Base-by-base conservation (phyloP, 2,888 invertebrate genomes). In the Troglohyphantes excavatus region DNA sequence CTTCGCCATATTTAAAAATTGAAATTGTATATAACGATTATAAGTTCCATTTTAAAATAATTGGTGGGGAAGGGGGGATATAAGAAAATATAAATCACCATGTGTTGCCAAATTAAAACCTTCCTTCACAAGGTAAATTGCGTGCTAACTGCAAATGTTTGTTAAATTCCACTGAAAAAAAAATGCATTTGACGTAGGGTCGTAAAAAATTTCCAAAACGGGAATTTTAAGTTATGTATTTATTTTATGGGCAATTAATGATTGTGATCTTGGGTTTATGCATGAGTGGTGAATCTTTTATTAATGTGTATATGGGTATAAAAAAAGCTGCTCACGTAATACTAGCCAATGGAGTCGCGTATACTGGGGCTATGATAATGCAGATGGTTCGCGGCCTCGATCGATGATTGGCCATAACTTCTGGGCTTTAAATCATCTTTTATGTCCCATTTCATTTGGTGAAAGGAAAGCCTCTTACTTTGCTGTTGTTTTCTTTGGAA, bases 221-320 rank as follows among this genome's bases (percentile, higher is more conserved):
- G n/a, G 1, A 5, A 17, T n/a, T 53, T 53, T n/a, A 53, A 53
- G n/a, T 53, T 53, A 53, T 53, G 53, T 53, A 53, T 53, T 53
- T 53, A 39, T 39, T 53, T 53, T 53, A 53, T 53, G 53, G 53
- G 53, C n/a, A 53, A 53, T 53, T 53, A 53, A n/a, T 53, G 53
- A 53, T 53, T 53, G n/a, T n/a, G 53, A 53, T 53, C 53, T 53
- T 17, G 53, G n/a, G 53, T 53, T 53, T 53, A 13, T 53, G 53
- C 53, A 53, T 53, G 53, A 53, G 53, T 53, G 53, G 17, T n/a
- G 53, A n/a, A 53, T 53, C 53, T 53, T 53, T 53, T 53, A 53
- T 53, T 53, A 13, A 53, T 53, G n/a, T 53, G 17, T 53, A n/a
- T 17, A 53, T 53, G 53, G 53, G 53, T 39, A 53, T 53, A 46